Conservation (phyloP, 2,113 vertebrate species). For the Zosterops hypoxanthus region DNA sequence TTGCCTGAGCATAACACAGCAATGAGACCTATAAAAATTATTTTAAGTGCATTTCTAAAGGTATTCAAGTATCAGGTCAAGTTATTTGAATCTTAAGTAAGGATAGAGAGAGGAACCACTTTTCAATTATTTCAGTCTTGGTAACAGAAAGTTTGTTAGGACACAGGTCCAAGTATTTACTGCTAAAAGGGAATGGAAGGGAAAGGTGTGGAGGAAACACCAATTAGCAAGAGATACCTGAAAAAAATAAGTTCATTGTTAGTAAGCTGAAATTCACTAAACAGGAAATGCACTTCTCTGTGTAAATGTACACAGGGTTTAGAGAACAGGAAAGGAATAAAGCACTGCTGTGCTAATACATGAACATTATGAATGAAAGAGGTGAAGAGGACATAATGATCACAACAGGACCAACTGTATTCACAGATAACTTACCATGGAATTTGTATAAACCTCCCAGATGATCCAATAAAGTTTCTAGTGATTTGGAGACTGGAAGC, state of each 20-base stretch:
- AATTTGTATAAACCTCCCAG: slow-evolving; percentile 98
- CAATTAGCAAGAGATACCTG: not conserved
- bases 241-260: not conserved
- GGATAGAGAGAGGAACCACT: not conserved
- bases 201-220: not conserved
- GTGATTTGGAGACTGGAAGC: slow-evolving; percentile 94
- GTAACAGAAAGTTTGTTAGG: not conserved
- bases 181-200: not conserved
- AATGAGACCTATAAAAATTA: not conserved
- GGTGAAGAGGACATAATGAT: not conserved
- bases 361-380: not conserved
- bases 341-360: not conserved
- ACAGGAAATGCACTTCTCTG: not conserved
- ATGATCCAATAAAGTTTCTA: slow-evolving; percentile 96
- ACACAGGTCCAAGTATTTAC: not conserved
- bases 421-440: slow-evolving; percentile 82
- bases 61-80: not conserved
- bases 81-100: not conserved
- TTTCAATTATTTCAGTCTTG: not conserved
- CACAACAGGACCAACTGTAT: not conserved
- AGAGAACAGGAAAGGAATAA: not conserved
- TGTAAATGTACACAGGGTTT: not conserved
- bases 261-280: not conserved
- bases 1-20: not conserved
- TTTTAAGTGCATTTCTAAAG: not conserved